Base-by-base conservation (phyloP, 2,113 vertebrate genomes). In the Dermatemys mawii region DNA sequence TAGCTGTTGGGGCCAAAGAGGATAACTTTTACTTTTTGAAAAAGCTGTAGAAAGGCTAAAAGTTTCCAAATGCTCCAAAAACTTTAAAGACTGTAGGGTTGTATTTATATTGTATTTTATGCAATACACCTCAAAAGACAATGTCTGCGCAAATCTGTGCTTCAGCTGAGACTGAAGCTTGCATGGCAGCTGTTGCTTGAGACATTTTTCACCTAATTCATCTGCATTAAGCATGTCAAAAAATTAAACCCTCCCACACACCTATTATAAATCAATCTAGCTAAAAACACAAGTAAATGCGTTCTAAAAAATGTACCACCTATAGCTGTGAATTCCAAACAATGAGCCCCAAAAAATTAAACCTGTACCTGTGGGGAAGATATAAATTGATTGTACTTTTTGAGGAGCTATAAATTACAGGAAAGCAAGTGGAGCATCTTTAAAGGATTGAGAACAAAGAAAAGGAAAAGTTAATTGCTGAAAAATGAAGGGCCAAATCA, bases 121-220 rank as follows among this genome's bases (percentile, higher is more conserved):
- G 90, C 87, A 91, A 35, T 38, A 49, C 89, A n/a, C 44, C 90
- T 86, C 3, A 76, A 90, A 79, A 78, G 44, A 35, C 91, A 21
- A 49, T 53, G 70, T 48, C 32, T 92, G 32, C 95, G 86, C 90
- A 81, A 93, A 89, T 17, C 48, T 83, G 11, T 54, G 51, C 85
- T 88, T 90, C 60, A 70, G n/a, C 53, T 93, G 78, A 92, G 91
- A 97, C 89, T 70, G 78, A 87, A 94, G 78, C 48, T 85, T 89
- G 41, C 48, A 76, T 87, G 89, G 87, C 88, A 94, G 60, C 41
- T 90, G 92, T 82, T 95, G 93, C 93, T 16, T 78, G 86, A 97
- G 93, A 97, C 96, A 94, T 94, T 95, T 91, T 97, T 96, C 86
- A 92, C 88, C 87, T 93, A 96, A 96, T 95, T 96, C 87, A 90